These are phyloP conservation scores for Bostrychus sinensis DNA, from an alignment of 2,113 vertebrate genomes.

Conservation along the genomic window DNA sequence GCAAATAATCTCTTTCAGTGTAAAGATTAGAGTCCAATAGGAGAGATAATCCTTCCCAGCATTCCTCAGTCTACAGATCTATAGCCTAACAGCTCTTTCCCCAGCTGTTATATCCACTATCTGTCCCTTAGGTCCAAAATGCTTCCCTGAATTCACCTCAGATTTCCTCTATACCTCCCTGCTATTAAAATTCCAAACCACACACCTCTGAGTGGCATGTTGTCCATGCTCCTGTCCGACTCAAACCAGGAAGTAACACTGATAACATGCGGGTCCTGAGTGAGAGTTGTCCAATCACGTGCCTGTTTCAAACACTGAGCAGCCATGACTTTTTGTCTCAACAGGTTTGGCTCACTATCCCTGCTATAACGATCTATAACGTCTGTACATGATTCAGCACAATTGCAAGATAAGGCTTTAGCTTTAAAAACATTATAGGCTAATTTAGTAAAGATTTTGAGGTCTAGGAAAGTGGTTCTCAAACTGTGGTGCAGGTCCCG, in stretches of 20 bases:
- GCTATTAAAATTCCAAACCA: background rate
- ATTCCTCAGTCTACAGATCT: conserved; percentile 13
- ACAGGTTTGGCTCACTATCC: too few species aligned
- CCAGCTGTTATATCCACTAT: background rate
- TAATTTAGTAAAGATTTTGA: too few species aligned
- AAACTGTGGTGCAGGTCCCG: too few species aligned
- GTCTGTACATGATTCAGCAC: too few species aligned
- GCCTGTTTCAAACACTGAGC: conserved; percentile 43
- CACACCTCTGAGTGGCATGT: background rate
- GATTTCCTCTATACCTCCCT: background rate
- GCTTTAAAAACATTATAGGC: too few species aligned
- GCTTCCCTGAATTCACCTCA: background rate
- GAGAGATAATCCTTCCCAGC: conserved; percentile 53
- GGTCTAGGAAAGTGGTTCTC: too few species aligned
- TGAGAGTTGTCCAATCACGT: conserved; percentile 37
- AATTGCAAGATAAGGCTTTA: too few species aligned
- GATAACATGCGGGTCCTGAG: conserved; percentile 47
- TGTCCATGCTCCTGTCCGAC: conserved; percentile 21
- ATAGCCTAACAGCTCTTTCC: background rate
- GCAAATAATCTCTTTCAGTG: conserved; percentile 7
- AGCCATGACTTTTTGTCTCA: too few species aligned
- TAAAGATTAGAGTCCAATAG: conserved; percentile 50
- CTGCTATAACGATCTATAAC: too few species aligned
- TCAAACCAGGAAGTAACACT: conserved; percentile 61
- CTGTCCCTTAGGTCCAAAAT: background rate